A percentile compares a stretch with the other conserved stretches of the same genome.
Evolutionary conservation across 2,888 invertebrate species (phyloP).

Genomic region (Andrena minutula): DNA sequence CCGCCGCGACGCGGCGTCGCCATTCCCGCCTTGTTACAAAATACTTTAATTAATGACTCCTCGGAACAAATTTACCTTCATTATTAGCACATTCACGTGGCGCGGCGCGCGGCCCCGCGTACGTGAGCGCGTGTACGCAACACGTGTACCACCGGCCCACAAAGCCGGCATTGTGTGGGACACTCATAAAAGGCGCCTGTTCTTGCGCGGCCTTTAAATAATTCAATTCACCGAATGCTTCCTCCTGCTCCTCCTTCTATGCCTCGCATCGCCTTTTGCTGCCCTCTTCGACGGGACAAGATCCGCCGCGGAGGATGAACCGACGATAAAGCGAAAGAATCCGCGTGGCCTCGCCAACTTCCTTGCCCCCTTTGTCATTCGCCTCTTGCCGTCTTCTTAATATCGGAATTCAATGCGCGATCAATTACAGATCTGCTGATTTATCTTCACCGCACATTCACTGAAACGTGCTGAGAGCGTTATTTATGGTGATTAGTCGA

Average conservation of each 20-base stretch:
- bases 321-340: slow-evolving; percentile 41
- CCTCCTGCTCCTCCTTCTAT: slow-evolving; percentile 65
- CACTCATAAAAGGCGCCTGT: slow-evolving; percentile 82
- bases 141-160: slow-evolving; percentile 76
- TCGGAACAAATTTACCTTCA: slow-evolving; percentile 83
- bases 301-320: slow-evolving; percentile 37
- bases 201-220: slow-evolving; percentile 82
- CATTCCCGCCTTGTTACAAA: slow-evolving; percentile 78
- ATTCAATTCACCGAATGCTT: slow-evolving; percentile 83
- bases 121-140: slow-evolving; percentile 72
- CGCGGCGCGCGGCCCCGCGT: slow-evolving; percentile 58
- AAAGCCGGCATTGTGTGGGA: slow-evolving; percentile 81
- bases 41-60: slow-evolving; percentile 84
- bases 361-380: neutral
- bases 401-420: slow-evolving; percentile 14
- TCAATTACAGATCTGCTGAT: slow-evolving; percentile 22
- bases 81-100: slow-evolving; percentile 83
- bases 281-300: slow-evolving; percentile 56
- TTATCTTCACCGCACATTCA: slow-evolving; percentile 8
- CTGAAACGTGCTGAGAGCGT: neutral
- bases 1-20: slow-evolving; percentile 39
- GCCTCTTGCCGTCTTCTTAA: neutral
- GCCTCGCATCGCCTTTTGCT: slow-evolving; percentile 66
- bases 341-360: neutral
- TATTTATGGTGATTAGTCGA: slow-evolving; percentile 43